These are phyloP conservation scores for Thymelicus sylvestris DNA, from an alignment of 2,888 invertebrate genomes.

Conservation along the genomic window DNA sequence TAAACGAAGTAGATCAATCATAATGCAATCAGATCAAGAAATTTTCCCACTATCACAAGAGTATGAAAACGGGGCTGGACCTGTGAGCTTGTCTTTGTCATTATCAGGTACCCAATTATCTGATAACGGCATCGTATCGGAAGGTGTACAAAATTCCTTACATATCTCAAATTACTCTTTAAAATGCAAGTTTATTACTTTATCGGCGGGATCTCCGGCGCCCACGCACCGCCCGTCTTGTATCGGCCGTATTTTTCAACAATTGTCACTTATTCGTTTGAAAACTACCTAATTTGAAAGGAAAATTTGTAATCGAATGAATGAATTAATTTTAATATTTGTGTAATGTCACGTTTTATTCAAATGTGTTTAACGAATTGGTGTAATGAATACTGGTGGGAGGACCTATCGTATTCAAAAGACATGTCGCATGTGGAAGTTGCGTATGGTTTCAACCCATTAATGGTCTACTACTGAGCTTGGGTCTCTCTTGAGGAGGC, in stretches of 20 bases:
- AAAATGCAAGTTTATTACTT: conserved; percentile 9
- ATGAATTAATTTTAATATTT: conserved; percentile 25
- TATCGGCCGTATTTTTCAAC: conserved; percentile 15
- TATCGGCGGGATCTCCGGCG: conserved; percentile 2
- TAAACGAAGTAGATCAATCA: too few relatives aligned
- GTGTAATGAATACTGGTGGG: neutral
- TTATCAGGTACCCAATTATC: neutral
- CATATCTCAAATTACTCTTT: neutral
- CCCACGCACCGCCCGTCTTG: conserved; percentile 4
- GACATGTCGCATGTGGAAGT: neutral
- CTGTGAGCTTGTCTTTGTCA: neutral
- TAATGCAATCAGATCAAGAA: too few relatives aligned
- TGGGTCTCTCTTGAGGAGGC: too few relatives aligned
- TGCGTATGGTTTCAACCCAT: too few relatives aligned
- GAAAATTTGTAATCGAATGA: conserved; percentile 10
- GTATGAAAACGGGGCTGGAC: neutral
- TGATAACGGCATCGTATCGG: neutral
- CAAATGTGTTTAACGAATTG: conserved; percentile 2
- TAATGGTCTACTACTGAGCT: too few relatives aligned
- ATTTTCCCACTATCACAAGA: neutral
- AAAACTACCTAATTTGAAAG: conserved; percentile 19
- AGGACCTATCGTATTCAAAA: neutral
- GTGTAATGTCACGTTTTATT: conserved; percentile 11
- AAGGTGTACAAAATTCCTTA: neutral
- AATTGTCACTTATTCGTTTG: conserved; percentile 20